Base-by-base conservation (phyloP, 1,140 invertebrate species). In the Metopolophium dirhodum region DNA sequence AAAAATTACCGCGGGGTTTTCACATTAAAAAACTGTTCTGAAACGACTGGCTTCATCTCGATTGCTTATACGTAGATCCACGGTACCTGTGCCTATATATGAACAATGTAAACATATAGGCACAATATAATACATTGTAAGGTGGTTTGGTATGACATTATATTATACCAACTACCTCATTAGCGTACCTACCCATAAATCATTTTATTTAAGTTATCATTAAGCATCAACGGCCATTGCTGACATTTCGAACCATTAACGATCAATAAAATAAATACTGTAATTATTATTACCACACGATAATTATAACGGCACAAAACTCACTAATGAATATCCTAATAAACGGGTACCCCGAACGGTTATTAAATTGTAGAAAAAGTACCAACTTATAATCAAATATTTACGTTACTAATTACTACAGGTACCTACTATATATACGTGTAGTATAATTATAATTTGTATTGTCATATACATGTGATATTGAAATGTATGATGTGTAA, bases 181-280 rank as follows among this genome's bases (percentile, higher is more conserved):
- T 77, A 77, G 61, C 1, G 30, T 77, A n/a, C 61, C 49, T 61
- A 61, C 26, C 61, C 87, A 89, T 89, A 89, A 89, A 89, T 89
- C 87, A 89, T 54, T 37, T 26, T 37, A 54, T 89, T 57, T 6
- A 57, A 89, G 22, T 57, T 37, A 88, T 49, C n/a, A 88, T 88
- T 49, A 51, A 35, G 86, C 37, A 18, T 77, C 4, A 23, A 88
- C 47, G 35, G 54, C n/a, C 2, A 35, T 30, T 30, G n/a, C 47
- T 89, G 87, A 57, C 22, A 57, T 89, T 57, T 57, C 87, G 22
- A 57, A 41, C 87, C n/a, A 26, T 89, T 57, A 57, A 89, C 35
- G 87, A 57, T 89, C 49, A 26, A 89, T 89, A 89, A 89, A 89
- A 89, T 54, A 89, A 54, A 89, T 89, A 89, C 51, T 37, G 35